phyloP scores from a whole-genome alignment of 2,888 invertebrate species.

The Ochropleura plecta region DNA sequence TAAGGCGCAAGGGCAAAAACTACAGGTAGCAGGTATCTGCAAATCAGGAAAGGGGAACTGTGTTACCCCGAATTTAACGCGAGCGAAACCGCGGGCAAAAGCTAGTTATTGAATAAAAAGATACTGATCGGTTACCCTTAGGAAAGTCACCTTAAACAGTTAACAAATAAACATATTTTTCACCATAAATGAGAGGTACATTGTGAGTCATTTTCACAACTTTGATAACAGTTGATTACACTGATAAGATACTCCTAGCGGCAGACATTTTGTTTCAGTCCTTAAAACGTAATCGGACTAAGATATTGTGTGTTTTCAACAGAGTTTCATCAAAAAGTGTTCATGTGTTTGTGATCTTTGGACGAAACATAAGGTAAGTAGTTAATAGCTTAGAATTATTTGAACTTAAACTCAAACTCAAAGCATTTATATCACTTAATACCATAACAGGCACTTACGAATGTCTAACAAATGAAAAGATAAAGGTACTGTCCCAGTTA shows the following conservation, averaged over 20 bases:
- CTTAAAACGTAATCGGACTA: not conserved
- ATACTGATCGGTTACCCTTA: not conserved
- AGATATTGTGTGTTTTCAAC: conserved; percentile 28
- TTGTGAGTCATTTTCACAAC: conserved; percentile 39
- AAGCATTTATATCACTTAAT: not conserved
- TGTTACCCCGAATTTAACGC: too few relatives aligned
- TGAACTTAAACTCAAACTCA: not conserved
- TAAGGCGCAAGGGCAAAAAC: too few relatives aligned
- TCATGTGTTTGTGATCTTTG: conserved; percentile 48
- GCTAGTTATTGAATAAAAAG: not conserved
- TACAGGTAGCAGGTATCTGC: too few relatives aligned
- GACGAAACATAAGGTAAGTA: conserved; percentile 37
- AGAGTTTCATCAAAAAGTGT: conserved; percentile 28
- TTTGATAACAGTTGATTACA: conserved; percentile 37
- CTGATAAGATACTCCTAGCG: conserved; percentile 38
- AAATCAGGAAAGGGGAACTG: too few relatives aligned
- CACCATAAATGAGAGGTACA: conserved; percentile 12
- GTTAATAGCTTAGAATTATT: not conserved
- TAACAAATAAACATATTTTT: conserved; percentile 17
- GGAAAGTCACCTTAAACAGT: not conserved
- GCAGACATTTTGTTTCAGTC: conserved; percentile 59
- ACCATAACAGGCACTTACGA: too few relatives aligned
- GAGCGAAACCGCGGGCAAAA: not conserved
- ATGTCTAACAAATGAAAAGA: too few relatives aligned
- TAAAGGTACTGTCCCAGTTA: too few relatives aligned